phyloP scores from a whole-genome alignment of 2,888 invertebrate species.

The Microctonus aethiopoides region DNA sequence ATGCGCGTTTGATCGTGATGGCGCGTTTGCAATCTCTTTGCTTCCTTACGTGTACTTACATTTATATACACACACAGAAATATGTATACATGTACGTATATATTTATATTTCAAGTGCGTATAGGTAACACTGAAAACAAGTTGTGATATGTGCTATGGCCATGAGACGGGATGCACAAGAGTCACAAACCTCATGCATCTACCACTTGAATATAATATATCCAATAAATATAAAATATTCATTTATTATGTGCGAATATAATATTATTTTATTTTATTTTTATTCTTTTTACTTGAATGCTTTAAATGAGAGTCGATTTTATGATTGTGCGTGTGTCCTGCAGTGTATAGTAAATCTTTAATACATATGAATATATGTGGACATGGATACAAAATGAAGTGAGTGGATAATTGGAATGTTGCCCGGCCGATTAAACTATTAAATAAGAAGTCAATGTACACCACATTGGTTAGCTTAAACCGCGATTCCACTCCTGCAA shows the following conservation, averaged over 20 bases:
- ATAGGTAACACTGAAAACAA: conserved; percentile 21
- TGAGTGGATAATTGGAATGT: conserved; percentile 58
- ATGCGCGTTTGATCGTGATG: conserved; percentile 24
- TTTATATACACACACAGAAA: conserved; percentile 20
- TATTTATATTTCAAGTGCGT: conserved; percentile 16
- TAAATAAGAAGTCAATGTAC: conserved; percentile 47
- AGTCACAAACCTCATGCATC: not conserved
- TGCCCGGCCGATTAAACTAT: conserved; percentile 60
- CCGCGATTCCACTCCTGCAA: conserved; percentile 2
- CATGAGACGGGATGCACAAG: conserved; percentile 21
- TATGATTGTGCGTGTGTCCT: conserved; percentile 34
- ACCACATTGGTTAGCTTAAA: not conserved
- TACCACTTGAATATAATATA: not conserved
- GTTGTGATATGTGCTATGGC: conserved; percentile 26
- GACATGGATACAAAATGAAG: conserved; percentile 30
- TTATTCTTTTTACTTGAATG: too few species aligned
- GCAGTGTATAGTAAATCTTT: too few species aligned
- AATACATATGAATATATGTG: conserved; percentile 19
- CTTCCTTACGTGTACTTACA: not conserved
- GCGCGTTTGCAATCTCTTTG: conserved; percentile 6
- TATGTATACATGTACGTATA: conserved; percentile 25
- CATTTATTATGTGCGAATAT: conserved; percentile 63
- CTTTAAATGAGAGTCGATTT: conserved; percentile 42
- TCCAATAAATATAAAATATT: not conserved
- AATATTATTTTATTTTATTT: conserved; percentile 40